Evolutionary conservation across 2,797 vertebrate species (phyloP).

Genomic region (Tokudaia muenninki): DNA sequence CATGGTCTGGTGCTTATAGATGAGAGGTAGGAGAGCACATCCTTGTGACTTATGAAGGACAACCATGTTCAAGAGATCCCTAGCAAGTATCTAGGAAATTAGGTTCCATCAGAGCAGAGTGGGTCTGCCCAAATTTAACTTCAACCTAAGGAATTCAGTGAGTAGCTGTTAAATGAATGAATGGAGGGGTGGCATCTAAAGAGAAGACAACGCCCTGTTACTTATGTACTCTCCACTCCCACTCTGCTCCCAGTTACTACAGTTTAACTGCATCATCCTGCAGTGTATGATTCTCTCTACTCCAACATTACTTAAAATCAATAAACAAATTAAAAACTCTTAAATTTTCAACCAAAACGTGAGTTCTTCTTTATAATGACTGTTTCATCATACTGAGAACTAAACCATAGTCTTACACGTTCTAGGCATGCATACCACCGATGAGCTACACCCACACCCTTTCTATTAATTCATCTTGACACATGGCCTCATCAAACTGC

Average conservation of each 20-base stretch:
- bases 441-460: too few relatives aligned
- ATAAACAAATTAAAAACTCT: neutral
- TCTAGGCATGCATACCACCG: neutral
- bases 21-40: neutral
- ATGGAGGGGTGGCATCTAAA: neutral
- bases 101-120: neutral
- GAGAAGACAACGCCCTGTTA: neutral
- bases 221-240: too few relatives aligned
- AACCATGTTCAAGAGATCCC: neutral
- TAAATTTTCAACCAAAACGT: conserved; percentile 26
- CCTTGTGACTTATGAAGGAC: neutral
- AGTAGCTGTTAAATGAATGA: neutral
- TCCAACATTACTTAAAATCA: conserved; percentile 2
- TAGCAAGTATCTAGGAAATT: neutral
- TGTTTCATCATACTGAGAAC: neutral
- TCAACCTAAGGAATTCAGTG: neutral
- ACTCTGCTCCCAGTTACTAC: neutral
- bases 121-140: neutral
- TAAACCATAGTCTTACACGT: neutral
- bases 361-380: neutral
- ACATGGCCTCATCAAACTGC: neutral
- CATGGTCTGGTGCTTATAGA: neutral
- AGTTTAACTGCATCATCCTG: conserved; percentile 10
- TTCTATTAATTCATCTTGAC: neutral
- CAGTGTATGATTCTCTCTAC: neutral